Conservation (phyloP, 2,113 vertebrate genomes). For the Salvelinus fontinalis region DNA sequence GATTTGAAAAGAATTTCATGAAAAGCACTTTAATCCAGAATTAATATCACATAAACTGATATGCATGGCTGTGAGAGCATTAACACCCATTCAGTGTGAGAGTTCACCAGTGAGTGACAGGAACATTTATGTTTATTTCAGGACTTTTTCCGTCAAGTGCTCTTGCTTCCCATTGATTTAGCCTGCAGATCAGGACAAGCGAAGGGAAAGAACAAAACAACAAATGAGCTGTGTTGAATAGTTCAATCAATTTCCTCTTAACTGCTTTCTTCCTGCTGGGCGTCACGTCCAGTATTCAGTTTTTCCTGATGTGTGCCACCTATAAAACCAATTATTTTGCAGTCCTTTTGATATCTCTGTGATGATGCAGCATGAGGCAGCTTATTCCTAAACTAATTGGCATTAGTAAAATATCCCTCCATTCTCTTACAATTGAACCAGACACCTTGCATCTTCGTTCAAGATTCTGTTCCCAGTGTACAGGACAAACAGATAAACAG, state of each 20-base stretch:
- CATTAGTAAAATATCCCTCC: not conserved
- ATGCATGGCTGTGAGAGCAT: too few species aligned
- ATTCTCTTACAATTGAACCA: not conserved
- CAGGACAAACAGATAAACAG: too few species aligned
- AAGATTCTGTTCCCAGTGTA: not conserved
- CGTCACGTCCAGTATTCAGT: not conserved
- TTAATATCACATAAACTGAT: too few species aligned
- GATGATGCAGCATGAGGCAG: not conserved
- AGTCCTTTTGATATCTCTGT: not conserved
- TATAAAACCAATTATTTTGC: too few species aligned
- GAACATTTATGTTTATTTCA: too few species aligned
- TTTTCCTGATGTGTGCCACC: not conserved
- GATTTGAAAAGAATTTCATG: too few species aligned
- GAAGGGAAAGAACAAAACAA: conserved; percentile 15
- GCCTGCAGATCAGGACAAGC: conserved; percentile 16
- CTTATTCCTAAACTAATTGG: not conserved
- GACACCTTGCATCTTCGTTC: not conserved
- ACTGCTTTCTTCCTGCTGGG: conserved; percentile 1
- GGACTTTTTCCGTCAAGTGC: too few species aligned
- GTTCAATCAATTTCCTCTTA: conserved; percentile 12
- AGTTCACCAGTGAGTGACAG: too few species aligned
- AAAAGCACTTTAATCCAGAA: too few species aligned
- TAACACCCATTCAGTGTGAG: too few species aligned
- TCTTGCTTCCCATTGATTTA: conserved; percentile 20
- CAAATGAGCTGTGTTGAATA: conserved; percentile 17